Evolutionary conservation across 2,888 invertebrate genomes (phyloP).

Genomic region (Apodemia zela): DNA sequence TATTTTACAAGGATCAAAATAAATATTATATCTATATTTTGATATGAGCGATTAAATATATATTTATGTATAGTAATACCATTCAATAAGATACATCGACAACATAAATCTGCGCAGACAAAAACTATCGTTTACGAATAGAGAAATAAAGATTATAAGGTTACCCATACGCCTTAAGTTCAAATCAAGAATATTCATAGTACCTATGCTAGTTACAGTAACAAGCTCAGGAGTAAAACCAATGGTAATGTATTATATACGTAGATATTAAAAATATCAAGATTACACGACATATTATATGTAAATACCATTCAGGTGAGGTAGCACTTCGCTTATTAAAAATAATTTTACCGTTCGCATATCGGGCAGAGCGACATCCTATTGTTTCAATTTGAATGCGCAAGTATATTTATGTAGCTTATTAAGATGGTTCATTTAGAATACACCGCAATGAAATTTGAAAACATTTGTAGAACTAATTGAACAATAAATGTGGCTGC

Average conservation of each 20-base stretch:
- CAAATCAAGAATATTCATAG: neutral
- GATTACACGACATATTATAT: neutral
- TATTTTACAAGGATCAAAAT: slow-evolving; percentile 73
- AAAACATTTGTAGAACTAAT: neutral
- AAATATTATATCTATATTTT: slow-evolving; percentile 69
- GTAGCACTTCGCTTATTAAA: neutral
- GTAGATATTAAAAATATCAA: too few species aligned
- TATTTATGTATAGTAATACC: slow-evolving; percentile 39
- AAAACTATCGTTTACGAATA: neutral
- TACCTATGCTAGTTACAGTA: neutral
- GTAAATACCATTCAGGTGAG: neutral
- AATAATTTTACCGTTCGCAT: neutral
- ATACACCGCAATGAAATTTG: neutral
- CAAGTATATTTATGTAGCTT: neutral
- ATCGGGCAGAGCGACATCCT: neutral
- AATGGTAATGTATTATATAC: neutral
- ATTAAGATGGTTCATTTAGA: neutral
- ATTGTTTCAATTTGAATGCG: neutral
- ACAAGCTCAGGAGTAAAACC: neutral
- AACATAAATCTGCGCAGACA: neutral
- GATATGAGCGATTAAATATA: slow-evolving; percentile 62
- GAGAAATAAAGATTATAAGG: neutral
- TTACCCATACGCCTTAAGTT: neutral
- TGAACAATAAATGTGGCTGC: too few species aligned
- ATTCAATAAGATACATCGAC: neutral